These are phyloP conservation scores for Clangula hyemalis DNA, from an alignment of 2,797 vertebrate species.

Conservation along the genomic window DNA sequence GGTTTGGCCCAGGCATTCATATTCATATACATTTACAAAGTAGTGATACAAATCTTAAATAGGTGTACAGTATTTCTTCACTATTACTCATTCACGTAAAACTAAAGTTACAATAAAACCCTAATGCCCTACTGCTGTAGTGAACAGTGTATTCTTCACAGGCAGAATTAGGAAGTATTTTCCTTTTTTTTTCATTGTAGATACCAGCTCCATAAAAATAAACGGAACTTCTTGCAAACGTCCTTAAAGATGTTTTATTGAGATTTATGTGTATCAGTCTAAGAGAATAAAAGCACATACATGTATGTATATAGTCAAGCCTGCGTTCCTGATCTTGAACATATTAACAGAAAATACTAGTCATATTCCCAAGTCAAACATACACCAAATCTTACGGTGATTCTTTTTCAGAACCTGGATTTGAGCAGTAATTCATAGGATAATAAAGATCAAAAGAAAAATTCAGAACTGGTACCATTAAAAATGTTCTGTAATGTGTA, in stretches of 20 bases:
- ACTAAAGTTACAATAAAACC: background rate
- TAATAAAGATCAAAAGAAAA: background rate
- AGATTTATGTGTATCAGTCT: background rate
- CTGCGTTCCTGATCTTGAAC: background rate
- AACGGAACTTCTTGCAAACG: background rate
- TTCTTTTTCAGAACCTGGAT: background rate
- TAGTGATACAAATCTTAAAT: background rate
- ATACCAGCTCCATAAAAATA: background rate
- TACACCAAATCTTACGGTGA: background rate
- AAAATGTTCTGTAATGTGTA: background rate
- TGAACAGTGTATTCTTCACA: background rate
- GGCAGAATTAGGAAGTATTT: background rate
- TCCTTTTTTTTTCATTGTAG: background rate
- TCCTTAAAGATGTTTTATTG: background rate
- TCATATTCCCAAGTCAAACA: background rate
- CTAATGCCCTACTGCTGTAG: background rate
- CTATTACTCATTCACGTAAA: background rate
- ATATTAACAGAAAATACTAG: background rate
- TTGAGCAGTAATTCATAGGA: background rate
- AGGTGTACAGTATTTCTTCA: background rate
- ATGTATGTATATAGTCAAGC: background rate
- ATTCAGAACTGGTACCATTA: background rate
- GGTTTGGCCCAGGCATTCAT: background rate
- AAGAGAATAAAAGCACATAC: background rate
- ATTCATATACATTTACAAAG: background rate